Evolutionary conservation across 2,113 vertebrate genomes (phyloP).

Genomic region (Proteles cristata): DNA sequence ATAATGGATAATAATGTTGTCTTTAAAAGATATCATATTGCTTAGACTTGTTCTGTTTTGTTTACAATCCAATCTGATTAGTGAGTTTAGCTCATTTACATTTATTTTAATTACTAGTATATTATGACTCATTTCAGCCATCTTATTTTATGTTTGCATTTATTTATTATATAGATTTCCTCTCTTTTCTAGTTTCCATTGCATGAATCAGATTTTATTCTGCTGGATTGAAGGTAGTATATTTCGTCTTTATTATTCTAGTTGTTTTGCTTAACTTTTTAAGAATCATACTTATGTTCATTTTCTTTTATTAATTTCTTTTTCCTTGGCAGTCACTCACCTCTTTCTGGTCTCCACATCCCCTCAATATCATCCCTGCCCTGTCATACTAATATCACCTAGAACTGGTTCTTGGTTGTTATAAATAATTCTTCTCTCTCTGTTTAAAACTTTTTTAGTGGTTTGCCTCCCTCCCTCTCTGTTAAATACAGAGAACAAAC

Average conservation of each 20-base stretch:
- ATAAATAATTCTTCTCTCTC: neutral
- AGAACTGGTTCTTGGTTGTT: neutral
- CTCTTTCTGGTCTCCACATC: neutral
- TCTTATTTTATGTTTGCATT: neutral
- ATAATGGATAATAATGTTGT: neutral
- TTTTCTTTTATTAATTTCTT: neutral
- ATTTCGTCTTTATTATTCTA: neutral
- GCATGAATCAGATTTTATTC: neutral
- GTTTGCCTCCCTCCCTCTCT: no score
- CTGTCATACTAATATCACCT: neutral
- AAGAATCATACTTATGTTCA: neutral
- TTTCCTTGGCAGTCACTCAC: neutral
- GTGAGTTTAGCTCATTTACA: neutral
- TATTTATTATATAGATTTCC: neutral
- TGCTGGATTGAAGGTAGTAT: neutral
- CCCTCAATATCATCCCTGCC: neutral
- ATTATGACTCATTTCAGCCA: neutral
- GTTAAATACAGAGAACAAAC: no score
- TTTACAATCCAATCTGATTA: neutral
- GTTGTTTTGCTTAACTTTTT: neutral
- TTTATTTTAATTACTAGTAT: conserved; percentile 1
- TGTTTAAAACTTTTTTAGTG: neutral
- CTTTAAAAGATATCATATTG: neutral
- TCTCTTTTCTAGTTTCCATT: neutral
- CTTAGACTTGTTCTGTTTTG: neutral